Conservation (phyloP, 2,113 vertebrate genomes). For the Chaenocephalus aceratus region DNA sequence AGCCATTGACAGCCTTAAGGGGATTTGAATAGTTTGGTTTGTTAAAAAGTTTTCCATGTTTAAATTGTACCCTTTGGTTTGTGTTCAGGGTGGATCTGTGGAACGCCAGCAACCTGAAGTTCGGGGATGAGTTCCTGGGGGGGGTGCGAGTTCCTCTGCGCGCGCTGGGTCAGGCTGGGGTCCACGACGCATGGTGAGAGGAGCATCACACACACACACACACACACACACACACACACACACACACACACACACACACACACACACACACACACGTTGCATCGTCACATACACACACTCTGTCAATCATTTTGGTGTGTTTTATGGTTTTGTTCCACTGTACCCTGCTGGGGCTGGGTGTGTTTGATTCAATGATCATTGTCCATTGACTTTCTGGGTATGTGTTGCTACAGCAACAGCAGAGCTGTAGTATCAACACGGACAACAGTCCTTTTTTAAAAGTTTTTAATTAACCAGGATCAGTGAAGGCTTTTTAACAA, state of each 20-base stretch:
- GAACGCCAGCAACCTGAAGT: constrained; percentile 98
- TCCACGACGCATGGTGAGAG: constrained; percentile 93
- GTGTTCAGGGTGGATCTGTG: constrained; percentile 93
- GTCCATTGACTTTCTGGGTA: constrained; percentile 8
- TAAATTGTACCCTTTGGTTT: not conserved
- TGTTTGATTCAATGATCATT: constrained; percentile 23
- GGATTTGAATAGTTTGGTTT: not conserved
- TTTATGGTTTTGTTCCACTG: constrained; percentile 6
- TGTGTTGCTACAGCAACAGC: constrained; percentile 14
- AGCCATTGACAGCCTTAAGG: not conserved
- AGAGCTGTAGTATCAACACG: constrained; percentile 8
- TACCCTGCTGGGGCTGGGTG: not conserved
- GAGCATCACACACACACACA: not conserved
- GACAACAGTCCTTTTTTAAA: not conserved
- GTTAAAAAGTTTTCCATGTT: not conserved
- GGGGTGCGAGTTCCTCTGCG: constrained; percentile 92
- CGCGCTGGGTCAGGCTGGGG: constrained; percentile 90
- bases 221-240: not conserved
- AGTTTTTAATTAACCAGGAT: constrained; percentile 5
- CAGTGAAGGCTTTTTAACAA: not conserved
- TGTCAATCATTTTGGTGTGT: not conserved
- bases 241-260: not conserved
- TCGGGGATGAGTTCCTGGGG: constrained; percentile 97
- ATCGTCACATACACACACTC: not conserved
- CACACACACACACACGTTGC: not conserved